Percentiles rank a stretch among this genome's conserved stretches.
These are phyloP conservation scores for Petromus typicus DNA, from an alignment of 2,113 vertebrate genomes.

Conservation along the genomic window DNA sequence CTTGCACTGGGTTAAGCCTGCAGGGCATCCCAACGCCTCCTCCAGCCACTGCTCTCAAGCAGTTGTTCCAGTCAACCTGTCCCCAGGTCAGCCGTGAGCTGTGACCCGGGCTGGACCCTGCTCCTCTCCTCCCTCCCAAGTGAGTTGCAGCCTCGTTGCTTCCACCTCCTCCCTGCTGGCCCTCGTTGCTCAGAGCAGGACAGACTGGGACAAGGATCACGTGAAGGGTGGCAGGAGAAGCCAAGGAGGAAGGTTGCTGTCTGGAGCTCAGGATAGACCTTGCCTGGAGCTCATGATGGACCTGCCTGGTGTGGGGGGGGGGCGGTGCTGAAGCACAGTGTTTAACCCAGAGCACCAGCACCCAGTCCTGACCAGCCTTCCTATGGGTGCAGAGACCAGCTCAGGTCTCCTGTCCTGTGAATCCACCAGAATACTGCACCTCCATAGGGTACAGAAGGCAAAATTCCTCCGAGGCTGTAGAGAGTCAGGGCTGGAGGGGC, in stretches of 20 bases:
- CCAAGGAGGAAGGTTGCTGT: not conserved
- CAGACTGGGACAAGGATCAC: not conserved
- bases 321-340: not conserved
- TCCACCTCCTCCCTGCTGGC: not conserved
- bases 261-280: not conserved
- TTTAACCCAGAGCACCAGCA: not conserved
- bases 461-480: not conserved
- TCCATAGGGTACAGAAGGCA: not conserved
- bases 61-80: accelerated
- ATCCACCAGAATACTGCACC: not conserved
- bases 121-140: not conserved
- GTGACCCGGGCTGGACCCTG: not conserved
- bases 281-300: no score
- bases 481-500: not conserved
- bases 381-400: not conserved
- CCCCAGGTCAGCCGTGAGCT: not conserved
- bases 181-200: not conserved
- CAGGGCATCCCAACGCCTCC: not conserved
- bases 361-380: not conserved
- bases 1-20: no score
- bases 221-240: not conserved
- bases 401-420: not conserved
- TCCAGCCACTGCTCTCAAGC: not conserved
- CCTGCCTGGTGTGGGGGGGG: no score
- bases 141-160: not conserved